phyloP scores from a whole-genome alignment of 2,797 vertebrate genomes.

The Sebastes taczanowskii region DNA sequence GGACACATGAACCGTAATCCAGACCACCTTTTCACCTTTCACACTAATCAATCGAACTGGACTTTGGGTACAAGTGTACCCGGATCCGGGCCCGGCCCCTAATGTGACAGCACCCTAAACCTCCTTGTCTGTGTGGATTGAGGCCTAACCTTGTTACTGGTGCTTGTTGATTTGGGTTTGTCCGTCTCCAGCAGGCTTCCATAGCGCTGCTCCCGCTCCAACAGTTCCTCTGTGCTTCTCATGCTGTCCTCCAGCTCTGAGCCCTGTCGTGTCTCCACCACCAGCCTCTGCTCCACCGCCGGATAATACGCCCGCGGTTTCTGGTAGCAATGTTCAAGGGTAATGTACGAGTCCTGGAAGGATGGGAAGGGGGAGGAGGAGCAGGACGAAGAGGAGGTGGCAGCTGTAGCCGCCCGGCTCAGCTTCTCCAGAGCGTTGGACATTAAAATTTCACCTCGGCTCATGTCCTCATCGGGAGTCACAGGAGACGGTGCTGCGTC shows the following conservation, averaged over 20 bases:
- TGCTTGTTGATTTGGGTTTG: conserved; percentile 72
- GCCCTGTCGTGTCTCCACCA: conserved; percentile 91
- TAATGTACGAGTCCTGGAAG: conserved; percentile 95
- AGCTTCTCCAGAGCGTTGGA: conserved; percentile 85
- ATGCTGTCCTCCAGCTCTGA: conserved; percentile 90
- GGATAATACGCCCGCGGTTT: conserved; percentile 94
- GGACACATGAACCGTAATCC: too few species aligned
- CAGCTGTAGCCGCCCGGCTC: conserved; percentile 70
- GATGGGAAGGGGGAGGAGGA: conserved; percentile 77
- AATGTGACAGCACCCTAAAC: too few species aligned
- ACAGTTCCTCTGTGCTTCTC: conserved; percentile 86
- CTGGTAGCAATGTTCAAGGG: conserved; percentile 98
- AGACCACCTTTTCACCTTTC: too few species aligned
- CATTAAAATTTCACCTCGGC: conserved; percentile 81
- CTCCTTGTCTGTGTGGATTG: neutral
- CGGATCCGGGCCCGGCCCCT: too few species aligned
- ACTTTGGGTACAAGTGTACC: too few species aligned
- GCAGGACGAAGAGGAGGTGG: conserved; percentile 66
- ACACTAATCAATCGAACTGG: too few species aligned
- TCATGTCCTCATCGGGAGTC: conserved; percentile 72
- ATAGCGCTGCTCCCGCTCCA: conserved; percentile 86
- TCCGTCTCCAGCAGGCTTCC: conserved; percentile 75
- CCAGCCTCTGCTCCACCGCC: conserved; percentile 92
- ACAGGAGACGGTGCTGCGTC: conserved; percentile 58
- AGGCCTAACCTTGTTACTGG: conserved; percentile 69